These are phyloP conservation scores for Corynorhinus townsendii DNA, from an alignment of 2,113 vertebrate genomes.

Conservation along the genomic window DNA sequence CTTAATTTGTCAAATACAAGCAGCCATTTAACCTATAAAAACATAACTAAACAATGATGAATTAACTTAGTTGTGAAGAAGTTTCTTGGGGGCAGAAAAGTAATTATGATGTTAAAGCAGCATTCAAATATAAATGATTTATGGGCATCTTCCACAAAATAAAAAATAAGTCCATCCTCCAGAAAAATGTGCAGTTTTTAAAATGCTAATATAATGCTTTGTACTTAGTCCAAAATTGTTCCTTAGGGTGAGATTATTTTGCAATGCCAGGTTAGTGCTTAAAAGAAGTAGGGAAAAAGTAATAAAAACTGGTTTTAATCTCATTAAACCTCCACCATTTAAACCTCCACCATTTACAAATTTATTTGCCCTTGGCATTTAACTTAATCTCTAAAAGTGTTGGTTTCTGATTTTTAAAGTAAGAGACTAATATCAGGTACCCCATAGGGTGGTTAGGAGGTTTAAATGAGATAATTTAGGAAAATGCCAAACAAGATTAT, in stretches of 20 bases:
- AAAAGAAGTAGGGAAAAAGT: background rate
- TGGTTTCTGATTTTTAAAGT: background rate
- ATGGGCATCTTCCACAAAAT: background rate
- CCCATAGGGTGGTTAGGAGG: background rate
- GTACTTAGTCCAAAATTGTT: background rate
- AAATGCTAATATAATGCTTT: background rate
- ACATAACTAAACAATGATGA: conserved; percentile 38
- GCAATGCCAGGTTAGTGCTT: background rate
- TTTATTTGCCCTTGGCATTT: background rate
- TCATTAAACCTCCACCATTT: background rate
- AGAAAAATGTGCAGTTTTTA: background rate
- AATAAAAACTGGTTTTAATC: background rate
- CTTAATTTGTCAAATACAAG: conserved; percentile 54
- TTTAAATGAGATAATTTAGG: background rate
- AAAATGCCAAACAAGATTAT: background rate
- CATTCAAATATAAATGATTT: background rate
- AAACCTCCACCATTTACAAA: background rate
- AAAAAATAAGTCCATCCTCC: background rate
- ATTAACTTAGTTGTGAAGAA: conserved; percentile 39
- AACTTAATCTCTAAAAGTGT: background rate
- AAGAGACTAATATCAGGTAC: background rate
- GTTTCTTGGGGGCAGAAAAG: background rate
- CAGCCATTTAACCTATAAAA: conserved; percentile 29
- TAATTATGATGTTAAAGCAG: conserved; percentile 11
- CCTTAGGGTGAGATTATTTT: background rate